phyloP scores from a whole-genome alignment of 1,140 invertebrate species.

The Chrysopa pallens region DNA sequence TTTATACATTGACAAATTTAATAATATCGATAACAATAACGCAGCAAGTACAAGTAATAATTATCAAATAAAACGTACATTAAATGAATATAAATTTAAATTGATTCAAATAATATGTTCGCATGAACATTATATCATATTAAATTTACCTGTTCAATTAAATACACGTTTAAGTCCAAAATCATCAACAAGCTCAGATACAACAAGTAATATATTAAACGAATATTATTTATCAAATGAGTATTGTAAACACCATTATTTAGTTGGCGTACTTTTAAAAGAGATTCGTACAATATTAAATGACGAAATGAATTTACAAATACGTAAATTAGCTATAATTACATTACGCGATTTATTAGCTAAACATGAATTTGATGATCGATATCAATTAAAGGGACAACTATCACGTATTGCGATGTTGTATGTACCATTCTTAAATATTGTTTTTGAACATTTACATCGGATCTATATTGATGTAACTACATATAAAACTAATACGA shows the following conservation, averaged over 20 bases:
- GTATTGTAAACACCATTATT: slow-evolving; percentile 78
- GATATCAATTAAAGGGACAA: slow-evolving; percentile 63
- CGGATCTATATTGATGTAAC: slow-evolving; percentile 22
- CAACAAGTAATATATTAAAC: slow-evolving; percentile 22
- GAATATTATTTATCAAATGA: slow-evolving; percentile 51
- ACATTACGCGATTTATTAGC: slow-evolving; percentile 73
- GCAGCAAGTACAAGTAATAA: too few relatives aligned
- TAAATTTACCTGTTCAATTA: slow-evolving; percentile 63
- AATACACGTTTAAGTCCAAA: slow-evolving; percentile 32
- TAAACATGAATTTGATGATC: slow-evolving; percentile 86
- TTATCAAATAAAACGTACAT: slow-evolving; percentile 28
- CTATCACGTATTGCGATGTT: slow-evolving; percentile 72
- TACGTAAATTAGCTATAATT: slow-evolving; percentile 57
- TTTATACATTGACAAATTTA: slow-evolving; percentile 70
- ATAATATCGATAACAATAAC: slow-evolving; percentile 38
- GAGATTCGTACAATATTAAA: slow-evolving; percentile 61
- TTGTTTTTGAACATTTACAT: slow-evolving; percentile 67
- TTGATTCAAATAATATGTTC: slow-evolving; percentile 73
- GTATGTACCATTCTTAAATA: slow-evolving; percentile 76
- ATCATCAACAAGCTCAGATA: slow-evolving; percentile 11
- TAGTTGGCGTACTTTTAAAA: slow-evolving; percentile 60
- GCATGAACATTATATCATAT: slow-evolving; percentile 81
- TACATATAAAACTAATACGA: slow-evolving; percentile 17
- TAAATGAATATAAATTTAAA: slow-evolving; percentile 76
- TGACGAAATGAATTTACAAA: slow-evolving; percentile 46